Percentiles rank a stretch among this genome's conserved stretches.
These are phyloP conservation scores for Heterotis niloticus DNA, from an alignment of 2,113 vertebrate genomes.

Conservation along the genomic window DNA sequence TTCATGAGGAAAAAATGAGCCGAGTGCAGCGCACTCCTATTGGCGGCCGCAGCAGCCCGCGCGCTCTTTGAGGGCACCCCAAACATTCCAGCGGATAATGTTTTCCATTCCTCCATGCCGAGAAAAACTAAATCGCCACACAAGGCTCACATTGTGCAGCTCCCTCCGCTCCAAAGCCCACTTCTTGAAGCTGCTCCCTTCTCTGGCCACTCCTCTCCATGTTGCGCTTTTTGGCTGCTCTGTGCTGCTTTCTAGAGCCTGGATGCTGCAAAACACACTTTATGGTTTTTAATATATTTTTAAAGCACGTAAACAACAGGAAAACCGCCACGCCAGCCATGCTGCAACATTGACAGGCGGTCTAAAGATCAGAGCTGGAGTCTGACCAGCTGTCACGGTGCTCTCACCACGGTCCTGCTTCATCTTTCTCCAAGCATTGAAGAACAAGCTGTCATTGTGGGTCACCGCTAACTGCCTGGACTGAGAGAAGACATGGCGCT, in stretches of 20 bases:
- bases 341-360: neutral
- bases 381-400: slow-evolving; percentile 28
- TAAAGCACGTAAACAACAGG: neutral
- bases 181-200: slow-evolving; percentile 9
- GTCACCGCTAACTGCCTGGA: slow-evolving; percentile 24
- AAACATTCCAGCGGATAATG: slow-evolving; percentile 53
- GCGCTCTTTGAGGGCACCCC: slow-evolving; percentile 44
- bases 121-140: slow-evolving; percentile 30
- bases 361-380: slow-evolving; percentile 29
- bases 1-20: slow-evolving; percentile 54
- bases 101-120: slow-evolving; percentile 46
- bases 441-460: slow-evolving; percentile 37
- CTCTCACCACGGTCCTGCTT: neutral
- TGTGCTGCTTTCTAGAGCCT: neutral
- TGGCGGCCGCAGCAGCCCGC: slow-evolving; percentile 35
- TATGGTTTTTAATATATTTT: no score
- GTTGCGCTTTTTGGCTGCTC: neutral
- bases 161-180: slow-evolving; percentile 17
- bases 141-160: slow-evolving; percentile 38
- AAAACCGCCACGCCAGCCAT: neutral
- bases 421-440: slow-evolving; percentile 15
- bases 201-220: neutral
- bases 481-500: slow-evolving; percentile 27
- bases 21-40: slow-evolving; percentile 32
- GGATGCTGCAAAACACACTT: neutral